A percentile compares a stretch with the other conserved stretches of the same genome.
phyloP scores from a whole-genome alignment of 2,113 vertebrate species.

The Eira barbara region DNA sequence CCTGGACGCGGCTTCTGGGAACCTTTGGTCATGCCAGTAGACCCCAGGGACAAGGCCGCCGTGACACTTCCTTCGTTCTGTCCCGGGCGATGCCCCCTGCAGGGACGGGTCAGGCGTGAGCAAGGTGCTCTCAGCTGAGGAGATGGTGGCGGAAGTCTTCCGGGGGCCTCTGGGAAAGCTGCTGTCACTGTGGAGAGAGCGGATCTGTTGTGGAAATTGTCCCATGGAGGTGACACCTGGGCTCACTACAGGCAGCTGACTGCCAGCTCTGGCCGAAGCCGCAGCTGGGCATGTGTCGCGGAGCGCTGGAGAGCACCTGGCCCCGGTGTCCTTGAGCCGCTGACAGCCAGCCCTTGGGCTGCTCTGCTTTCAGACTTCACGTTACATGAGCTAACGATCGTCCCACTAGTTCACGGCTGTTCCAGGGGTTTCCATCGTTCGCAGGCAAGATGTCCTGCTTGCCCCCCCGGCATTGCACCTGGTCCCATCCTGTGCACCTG shows the following conservation, averaged over 20 bases:
- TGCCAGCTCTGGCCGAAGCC: fast-evolving
- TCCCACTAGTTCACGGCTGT: fast-evolving
- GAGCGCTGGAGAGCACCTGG: fast-evolving
- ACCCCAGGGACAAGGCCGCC: fast-evolving
- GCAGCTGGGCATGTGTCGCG: too few relatives aligned
- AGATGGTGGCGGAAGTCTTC: neutral
- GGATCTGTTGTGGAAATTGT: neutral
- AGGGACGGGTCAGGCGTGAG: fast-evolving
- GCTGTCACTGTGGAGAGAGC: fast-evolving
- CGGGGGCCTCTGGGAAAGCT: neutral
- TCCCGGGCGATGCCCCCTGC: fast-evolving
- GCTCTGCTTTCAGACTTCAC: fast-evolving
- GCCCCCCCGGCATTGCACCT: fast-evolving
- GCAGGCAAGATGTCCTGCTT: neutral
- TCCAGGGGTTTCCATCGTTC: fast-evolving
- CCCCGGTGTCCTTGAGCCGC: fast-evolving
- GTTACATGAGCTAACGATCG: fast-evolving
- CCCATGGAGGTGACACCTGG: neutral
- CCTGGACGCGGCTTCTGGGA: neutral
- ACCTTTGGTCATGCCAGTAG: neutral
- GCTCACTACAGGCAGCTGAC: neutral
- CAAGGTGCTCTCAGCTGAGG: neutral
- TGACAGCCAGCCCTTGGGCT: fast-evolving
- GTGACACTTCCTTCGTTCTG: fast-evolving
- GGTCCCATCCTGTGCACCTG: fast-evolving